Evolutionary conservation across 1,140 invertebrate genomes (phyloP).

Genomic region (Procambarus virginalis): DNA sequence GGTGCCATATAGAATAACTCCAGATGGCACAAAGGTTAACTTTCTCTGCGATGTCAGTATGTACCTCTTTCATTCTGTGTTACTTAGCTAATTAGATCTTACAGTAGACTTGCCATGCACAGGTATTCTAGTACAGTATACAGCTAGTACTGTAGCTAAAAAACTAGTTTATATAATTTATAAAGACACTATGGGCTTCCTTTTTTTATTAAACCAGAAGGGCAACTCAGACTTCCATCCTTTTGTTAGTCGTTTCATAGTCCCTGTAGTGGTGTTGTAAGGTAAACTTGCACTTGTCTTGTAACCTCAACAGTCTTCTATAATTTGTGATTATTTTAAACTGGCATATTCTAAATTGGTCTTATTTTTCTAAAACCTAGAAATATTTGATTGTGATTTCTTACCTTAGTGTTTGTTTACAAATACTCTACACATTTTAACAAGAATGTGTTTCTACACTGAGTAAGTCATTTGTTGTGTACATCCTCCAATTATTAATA

Average conservation of each 20-base stretch:
- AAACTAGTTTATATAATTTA: background rate
- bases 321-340: background rate
- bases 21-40: constrained; percentile 68
- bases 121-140: background rate
- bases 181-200: background rate
- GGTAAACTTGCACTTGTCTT: background rate
- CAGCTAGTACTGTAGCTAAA: background rate
- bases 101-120: constrained; percentile 3
- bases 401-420: too few species aligned
- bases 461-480: too few species aligned
- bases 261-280: background rate
- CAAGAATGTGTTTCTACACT: too few species aligned
- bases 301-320: background rate
- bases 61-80: constrained; percentile 45
- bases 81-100: background rate
- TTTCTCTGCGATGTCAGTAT: constrained; percentile 70
- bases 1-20: constrained; percentile 65
- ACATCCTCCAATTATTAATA: too few species aligned
- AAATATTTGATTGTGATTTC: too few species aligned
- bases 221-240: background rate
- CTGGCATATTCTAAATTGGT: background rate
- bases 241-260: background rate
- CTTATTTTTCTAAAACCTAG: too few species aligned
- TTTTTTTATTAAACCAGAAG: background rate
- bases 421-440: too few species aligned